These are phyloP conservation scores for Aricia artaxerxes DNA, from an alignment of 2,888 invertebrate genomes.

Conservation along the genomic window DNA sequence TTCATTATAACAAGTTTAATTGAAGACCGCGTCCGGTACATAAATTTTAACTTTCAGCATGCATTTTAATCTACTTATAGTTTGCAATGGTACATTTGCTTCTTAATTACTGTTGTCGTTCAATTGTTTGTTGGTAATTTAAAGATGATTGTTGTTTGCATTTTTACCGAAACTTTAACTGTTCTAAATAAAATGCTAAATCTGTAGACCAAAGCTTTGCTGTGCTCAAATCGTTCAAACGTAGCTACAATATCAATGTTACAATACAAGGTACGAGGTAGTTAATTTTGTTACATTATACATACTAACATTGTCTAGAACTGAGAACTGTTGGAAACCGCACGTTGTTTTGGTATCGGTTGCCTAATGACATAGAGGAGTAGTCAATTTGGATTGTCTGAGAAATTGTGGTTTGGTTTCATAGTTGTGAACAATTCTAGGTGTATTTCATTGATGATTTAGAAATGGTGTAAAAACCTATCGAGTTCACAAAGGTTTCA, in stretches of 20 bases:
- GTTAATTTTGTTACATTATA: neutral
- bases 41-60: constrained; percentile 76
- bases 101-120: constrained; percentile 63
- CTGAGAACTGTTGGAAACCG: neutral
- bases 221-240: neutral
- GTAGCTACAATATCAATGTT: neutral
- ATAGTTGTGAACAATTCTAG: neutral
- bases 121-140: constrained; percentile 39
- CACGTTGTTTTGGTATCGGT: constrained; percentile 6
- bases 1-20: constrained; percentile 77
- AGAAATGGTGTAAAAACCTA: no score
- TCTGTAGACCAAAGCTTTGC: neutral
- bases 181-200: neutral
- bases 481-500: no score
- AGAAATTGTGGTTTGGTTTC: constrained; percentile 2
- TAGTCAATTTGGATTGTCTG: neutral
- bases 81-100: constrained; percentile 59
- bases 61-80: constrained; percentile 75
- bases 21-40: constrained; percentile 74
- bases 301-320: neutral
- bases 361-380: constrained; percentile 19
- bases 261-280: neutral
- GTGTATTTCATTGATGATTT: neutral
- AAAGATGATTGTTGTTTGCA: neutral
- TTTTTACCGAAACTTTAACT: neutral